Base-by-base conservation (phyloP, 2,888 invertebrate genomes). In the Seira musarum region DNA sequence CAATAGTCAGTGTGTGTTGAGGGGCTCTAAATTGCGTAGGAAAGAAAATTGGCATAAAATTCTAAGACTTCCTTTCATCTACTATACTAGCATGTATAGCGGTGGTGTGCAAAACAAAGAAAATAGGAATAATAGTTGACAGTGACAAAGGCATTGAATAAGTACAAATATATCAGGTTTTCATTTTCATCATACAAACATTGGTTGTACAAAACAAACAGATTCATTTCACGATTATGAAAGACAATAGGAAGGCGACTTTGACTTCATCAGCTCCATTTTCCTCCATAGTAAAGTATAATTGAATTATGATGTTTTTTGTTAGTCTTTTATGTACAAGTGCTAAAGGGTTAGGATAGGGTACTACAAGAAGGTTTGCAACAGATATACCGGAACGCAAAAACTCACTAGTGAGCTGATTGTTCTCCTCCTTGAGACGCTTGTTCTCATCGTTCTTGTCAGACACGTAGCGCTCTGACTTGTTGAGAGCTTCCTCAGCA, bases 381-480 rank as follows among this genome's bases (percentile, higher is more conserved):
- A 6, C 24, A 22, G 63, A 24, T 22, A 22, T 57, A 57, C 57
- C 63, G 53, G 25, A 95, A 22, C 25, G 21, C 17, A n/a, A 25
- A 46, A 67, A 93, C 91, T 95, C 95, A 87, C 94, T 93, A 84
- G 94, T 94, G 82, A 95, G 91, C 85, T 95, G 94, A 88, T 94
- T 93, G 74, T 96, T 92, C 71, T 93, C 90, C 82, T 95, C 95
- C 78, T 93, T 93, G 87, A 94, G 93, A 88, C 94, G 92, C 87
- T 94, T 94, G 66, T 96, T 91, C 90, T 96, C 95, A 24, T 94
- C 91, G 87, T 94, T 94, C 73, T 94, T 91, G 84, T 95, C 94
- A 82, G 94, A 91, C 6, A 95, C 91, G 71, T 94, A 93, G 24
- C 94, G 91, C 77, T 94, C 92, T 17, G 94, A 92, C 85, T 94